A percentile compares a stretch with the other conserved stretches of the same genome.
phyloP scores from a whole-genome alignment of 2,113 vertebrate species.

The Perca fluviatilis region DNA sequence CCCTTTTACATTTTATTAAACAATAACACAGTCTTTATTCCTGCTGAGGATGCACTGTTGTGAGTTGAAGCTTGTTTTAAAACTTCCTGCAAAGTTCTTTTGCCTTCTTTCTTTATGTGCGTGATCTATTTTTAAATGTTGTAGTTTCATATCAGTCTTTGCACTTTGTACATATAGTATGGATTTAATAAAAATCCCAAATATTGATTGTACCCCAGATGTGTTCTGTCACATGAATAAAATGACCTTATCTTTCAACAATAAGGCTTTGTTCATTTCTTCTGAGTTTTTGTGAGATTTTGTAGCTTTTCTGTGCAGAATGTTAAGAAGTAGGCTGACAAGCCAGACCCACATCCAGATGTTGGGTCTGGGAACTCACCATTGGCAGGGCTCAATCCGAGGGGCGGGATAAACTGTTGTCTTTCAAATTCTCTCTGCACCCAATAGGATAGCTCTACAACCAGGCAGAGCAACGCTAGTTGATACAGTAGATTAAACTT shows the following conservation, averaged over 20 bases:
- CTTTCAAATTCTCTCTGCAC: too few species aligned
- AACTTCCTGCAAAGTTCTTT: constrained; percentile 21
- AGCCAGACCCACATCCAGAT: too few species aligned
- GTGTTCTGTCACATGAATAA: constrained; percentile 43
- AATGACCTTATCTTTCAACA: constrained; percentile 43
- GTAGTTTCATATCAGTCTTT: constrained; percentile 49
- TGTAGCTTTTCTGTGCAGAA: too few species aligned
- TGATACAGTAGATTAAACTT: too few species aligned
- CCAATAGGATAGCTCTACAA: too few species aligned
- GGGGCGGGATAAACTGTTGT: too few species aligned
- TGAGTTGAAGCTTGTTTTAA: constrained; percentile 37
- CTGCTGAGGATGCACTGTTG: background rate
- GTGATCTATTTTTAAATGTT: constrained; percentile 37
- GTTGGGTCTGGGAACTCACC: too few species aligned
- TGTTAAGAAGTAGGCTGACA: too few species aligned
- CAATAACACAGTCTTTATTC: background rate
- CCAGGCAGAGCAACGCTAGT: too few species aligned
- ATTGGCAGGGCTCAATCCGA: too few species aligned
- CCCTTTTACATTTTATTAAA: background rate
- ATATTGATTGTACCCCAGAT: constrained; percentile 25
- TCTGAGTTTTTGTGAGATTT: background rate
- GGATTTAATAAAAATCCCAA: constrained; percentile 13
- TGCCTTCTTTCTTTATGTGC: background rate
- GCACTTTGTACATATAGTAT: constrained; percentile 57
- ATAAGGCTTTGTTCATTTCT: background rate